Percentiles rank a stretch among this genome's conserved stretches.
These are phyloP conservation scores for Eulemur macaco DNA, from an alignment of 2,113 vertebrate species.

Conservation along the genomic window DNA sequence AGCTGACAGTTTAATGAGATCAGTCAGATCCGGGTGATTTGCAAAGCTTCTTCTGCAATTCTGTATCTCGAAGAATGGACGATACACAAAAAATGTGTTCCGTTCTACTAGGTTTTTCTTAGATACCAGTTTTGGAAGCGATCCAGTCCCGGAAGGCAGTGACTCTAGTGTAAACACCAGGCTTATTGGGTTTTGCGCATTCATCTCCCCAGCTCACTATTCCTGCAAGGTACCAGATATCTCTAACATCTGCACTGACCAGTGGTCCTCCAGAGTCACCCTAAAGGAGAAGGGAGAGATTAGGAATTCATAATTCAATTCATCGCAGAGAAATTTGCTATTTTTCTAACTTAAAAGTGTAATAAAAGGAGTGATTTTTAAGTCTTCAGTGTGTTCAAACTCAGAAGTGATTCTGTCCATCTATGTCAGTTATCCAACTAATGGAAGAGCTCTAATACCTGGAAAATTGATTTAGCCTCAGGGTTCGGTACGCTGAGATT, in stretches of 20 bases:
- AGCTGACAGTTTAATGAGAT: not conserved
- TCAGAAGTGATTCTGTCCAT: not conserved
- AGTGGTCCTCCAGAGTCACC: slow-evolving; percentile 90
- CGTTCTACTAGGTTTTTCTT: slow-evolving; percentile 40
- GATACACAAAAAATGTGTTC: not conserved
- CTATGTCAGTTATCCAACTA: not conserved
- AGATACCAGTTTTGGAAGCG: slow-evolving; percentile 67
- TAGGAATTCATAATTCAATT: slow-evolving; percentile 9
- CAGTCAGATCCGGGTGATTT: not conserved
- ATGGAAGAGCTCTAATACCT: not conserved
- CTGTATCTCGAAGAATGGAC: slow-evolving; percentile 1
- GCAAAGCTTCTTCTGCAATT: not conserved
- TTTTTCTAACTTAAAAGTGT: not conserved
- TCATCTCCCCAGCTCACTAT: slow-evolving; percentile 85
- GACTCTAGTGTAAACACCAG: slow-evolving; percentile 86
- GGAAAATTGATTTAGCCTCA: not conserved
- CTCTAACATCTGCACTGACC: slow-evolving; percentile 81
- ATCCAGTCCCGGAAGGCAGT: slow-evolving; percentile 86
- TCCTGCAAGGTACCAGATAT: slow-evolving; percentile 87
- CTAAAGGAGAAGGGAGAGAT: slow-evolving; percentile 68
- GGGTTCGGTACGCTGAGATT: not conserved
- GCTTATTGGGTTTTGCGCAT: slow-evolving; percentile 80
- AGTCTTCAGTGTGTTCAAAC: not conserved
- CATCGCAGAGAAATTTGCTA: not conserved
- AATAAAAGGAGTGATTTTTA: not conserved